Base-by-base conservation (phyloP, 2,888 invertebrate species). In the Cosmia trapezina region DNA sequence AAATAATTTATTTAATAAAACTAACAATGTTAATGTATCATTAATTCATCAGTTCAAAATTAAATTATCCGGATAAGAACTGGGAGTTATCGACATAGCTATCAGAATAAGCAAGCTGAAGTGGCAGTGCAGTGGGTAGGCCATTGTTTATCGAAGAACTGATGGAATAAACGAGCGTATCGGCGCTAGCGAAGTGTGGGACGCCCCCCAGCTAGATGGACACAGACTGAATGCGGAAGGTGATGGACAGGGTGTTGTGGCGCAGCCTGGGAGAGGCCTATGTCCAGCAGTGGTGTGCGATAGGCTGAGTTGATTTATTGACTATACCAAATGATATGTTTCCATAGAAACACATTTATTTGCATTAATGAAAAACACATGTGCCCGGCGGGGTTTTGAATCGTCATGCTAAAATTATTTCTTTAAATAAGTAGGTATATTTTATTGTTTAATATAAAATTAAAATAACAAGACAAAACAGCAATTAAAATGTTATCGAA, bases 401-500 rank as follows among this genome's bases (percentile, higher is more conserved):
- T 47, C 6, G 14, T 62, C 37, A 37, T 62, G 6, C 19, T 9
- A 37, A 63, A 49, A 6, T 14, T 2, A 22, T 17, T 43, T 61
- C 4, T 17, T 45, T 14, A n/a, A 19, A 7, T 14, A 45, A 11
- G 17, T 22, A 22, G n/a, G 7, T 19, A 7, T n/a, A 14, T 45
- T 60, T 22, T 8, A 22, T 4, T 19, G 14, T 49, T 37, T 22
- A 12, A 19, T 28, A 45, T 12, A 62, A 17, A n/a, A 28, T n/a
- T 45, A 9, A 17, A 70, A 72, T 66, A 14, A 22, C 14, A 28
- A 41, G 41, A 54, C 12, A 49, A 43, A 37, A 37, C n/a, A 49
- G 57, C 22, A 43, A 33, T 47, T 69, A 3, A 3, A 76, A 61
- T 53, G n/a, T 61, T 61, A 61, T 61, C 33, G 2, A 43, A 33